Conservation (phyloP, 1,140 invertebrate genomes). For the Drosophila rhopaloa region DNA sequence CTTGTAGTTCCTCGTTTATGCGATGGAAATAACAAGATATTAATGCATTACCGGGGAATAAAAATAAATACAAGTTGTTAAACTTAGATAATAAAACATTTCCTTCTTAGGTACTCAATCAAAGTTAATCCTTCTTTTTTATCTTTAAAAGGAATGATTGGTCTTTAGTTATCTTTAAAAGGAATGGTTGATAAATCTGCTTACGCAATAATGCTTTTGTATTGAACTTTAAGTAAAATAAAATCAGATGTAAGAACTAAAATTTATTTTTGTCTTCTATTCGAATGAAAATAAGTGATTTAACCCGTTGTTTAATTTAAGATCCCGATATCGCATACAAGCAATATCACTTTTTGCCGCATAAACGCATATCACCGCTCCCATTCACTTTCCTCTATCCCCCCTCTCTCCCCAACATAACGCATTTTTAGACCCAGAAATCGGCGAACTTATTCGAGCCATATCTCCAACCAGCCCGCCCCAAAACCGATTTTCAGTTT, state of each 20-base stretch:
- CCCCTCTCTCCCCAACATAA: background rate
- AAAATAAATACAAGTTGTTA: background rate
- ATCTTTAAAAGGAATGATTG: too few species aligned
- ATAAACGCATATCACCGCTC: slow-evolving; percentile 13
- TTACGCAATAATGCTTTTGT: too few species aligned
- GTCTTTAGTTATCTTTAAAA: too few species aligned
- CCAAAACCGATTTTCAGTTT: slow-evolving; percentile 82
- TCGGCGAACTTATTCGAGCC: slow-evolving; percentile 17
- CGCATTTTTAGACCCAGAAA: slow-evolving; percentile 12
- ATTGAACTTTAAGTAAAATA: too few species aligned
- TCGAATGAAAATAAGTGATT: background rate
- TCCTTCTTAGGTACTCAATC: too few species aligned
- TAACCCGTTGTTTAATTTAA: background rate
- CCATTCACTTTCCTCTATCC: background rate
- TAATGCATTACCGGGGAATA: background rate
- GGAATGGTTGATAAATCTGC: too few species aligned
- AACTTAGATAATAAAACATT: too few species aligned
- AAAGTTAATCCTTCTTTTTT: too few species aligned
- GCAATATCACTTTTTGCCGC: background rate
- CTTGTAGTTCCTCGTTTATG: slow-evolving; percentile 29
- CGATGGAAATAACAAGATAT: background rate
- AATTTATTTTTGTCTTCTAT: too few species aligned
- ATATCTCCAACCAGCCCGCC: slow-evolving; percentile 54
- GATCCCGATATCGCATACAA: background rate
- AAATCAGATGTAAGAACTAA: too few species aligned